Evolutionary conservation across 1,140 invertebrate genomes (phyloP), one percentile per base, ranked within the genome.

Genomic region (Ridgeia piscesae): DNA sequence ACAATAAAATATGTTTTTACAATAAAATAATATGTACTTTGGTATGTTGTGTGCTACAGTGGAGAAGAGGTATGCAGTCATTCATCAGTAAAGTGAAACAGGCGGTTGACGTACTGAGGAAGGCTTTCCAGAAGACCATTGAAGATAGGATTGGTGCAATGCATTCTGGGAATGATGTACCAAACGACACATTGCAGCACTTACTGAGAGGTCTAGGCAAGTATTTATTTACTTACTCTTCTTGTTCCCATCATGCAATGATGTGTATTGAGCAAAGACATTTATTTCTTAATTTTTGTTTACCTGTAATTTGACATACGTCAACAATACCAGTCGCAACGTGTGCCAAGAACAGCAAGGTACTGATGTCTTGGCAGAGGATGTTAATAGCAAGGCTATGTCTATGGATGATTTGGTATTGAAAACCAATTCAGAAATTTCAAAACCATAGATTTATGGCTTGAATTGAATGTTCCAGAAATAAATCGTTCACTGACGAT

Each of bases 91-190:
- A 90, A 35, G 89, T 90, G 34, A 34, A 90, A 33, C 89, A 90
- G 31, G 89, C 89, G 17, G 89, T 42, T 90, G 35, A 27, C 11
- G 27, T 35, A 14, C 89, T 90, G 11, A 90, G 89, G 35, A 90
- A 90, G 21, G 89, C 34, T 35, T 34, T 42, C 89, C 34, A 90
- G 35, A 90, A 90, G 35, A 90, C 89, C 17, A 90, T 90, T 90
- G 89, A 90, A 33, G 35, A 90, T 42, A 34, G 89, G 35, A 90
- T 90, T 27, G 89, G 35, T 35, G 89, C 89, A 90, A 90, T 90
- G 35, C 27, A 90, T 35, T 14, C 1, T 35, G 89, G 35, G 35
- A 34, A 90, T 8, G 35, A 31, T 35, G 35, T 42, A 90, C 89
- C 89, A 21, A 42, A 90, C n/a, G 89, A 90, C 89, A 90, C 35